phyloP scores from a whole-genome alignment of 1,140 invertebrate species.

The Aphaenogaster rudis region DNA sequence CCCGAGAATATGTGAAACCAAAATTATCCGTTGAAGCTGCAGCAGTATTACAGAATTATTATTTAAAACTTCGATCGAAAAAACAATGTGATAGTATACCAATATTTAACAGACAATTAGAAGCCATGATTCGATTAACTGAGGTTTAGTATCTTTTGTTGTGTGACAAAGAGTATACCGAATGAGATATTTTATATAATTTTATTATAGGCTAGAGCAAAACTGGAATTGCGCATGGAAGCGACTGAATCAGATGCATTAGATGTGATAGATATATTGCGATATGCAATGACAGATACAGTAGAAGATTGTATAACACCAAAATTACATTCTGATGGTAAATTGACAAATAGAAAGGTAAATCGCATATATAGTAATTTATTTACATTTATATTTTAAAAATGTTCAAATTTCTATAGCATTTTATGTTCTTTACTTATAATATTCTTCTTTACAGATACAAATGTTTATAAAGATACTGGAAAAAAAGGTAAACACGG shows the following conservation, averaged over 20 bases:
- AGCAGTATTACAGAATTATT: constrained; percentile 92
- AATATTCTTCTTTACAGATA: constrained; percentile 87
- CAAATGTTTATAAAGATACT: constrained; percentile 92
- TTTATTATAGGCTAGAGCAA: constrained; percentile 91
- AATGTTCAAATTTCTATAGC: background rate
- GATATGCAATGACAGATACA: constrained; percentile 93
- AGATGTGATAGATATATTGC: constrained; percentile 95
- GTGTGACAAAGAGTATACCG: background rate
- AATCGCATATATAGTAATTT: constrained; percentile 67
- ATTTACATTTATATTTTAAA: background rate
- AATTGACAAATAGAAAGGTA: constrained; percentile 90
- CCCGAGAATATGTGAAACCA: constrained; percentile 95
- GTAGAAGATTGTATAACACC: constrained; percentile 89
- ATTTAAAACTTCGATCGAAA: constrained; percentile 92
- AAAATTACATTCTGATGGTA: constrained; percentile 87
- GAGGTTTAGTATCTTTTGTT: constrained; percentile 88
- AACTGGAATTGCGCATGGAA: constrained; percentile 93
- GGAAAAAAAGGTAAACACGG: constrained; percentile 89
- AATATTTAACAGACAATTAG: constrained; percentile 94
- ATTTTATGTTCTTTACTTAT: background rate
- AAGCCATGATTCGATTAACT: constrained; percentile 95
- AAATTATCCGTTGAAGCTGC: constrained; percentile 91
- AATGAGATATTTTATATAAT: constrained; percentile 28
- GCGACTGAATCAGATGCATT: constrained; percentile 93
- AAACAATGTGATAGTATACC: constrained; percentile 89